Evolutionary conservation across 2,113 vertebrate species (phyloP).

Genomic region (Neodon shergylaensis): DNA sequence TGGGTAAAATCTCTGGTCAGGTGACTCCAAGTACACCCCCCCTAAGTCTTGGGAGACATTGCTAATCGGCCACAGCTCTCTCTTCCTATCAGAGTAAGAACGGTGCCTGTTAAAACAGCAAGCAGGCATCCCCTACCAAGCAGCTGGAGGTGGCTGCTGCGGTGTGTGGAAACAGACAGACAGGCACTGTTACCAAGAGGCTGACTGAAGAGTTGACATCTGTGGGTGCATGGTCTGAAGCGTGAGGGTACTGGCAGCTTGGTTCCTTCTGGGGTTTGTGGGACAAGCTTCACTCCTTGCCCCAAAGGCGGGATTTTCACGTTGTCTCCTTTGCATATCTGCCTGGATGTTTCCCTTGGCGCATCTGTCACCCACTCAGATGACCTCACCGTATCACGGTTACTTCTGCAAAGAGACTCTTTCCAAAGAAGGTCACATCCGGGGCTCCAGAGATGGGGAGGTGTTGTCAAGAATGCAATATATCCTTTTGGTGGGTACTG

Average conservation of each 20-base stretch:
- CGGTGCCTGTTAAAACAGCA: neutral
- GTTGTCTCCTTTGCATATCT: neutral
- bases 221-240: neutral
- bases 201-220: neutral
- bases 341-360: neutral
- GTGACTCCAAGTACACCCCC: neutral
- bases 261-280: neutral
- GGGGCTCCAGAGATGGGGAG: neutral
- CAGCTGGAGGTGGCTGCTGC: neutral
- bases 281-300: neutral
- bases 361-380: neutral
- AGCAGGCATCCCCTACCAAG: neutral
- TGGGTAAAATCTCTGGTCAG: neutral
- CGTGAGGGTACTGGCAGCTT: neutral
- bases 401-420: neutral
- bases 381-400: neutral
- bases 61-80: neutral
- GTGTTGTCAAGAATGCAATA: neutral
- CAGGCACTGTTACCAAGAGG: neutral
- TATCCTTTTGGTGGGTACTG: neutral
- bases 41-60: neutral
- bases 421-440: neutral
- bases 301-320: neutral
- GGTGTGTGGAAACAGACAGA: neutral
- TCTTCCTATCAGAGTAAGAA: neutral